These are phyloP conservation scores for Parasteatoda lunata DNA, from an alignment of 2,888 invertebrate genomes.

Conservation along the genomic window DNA sequence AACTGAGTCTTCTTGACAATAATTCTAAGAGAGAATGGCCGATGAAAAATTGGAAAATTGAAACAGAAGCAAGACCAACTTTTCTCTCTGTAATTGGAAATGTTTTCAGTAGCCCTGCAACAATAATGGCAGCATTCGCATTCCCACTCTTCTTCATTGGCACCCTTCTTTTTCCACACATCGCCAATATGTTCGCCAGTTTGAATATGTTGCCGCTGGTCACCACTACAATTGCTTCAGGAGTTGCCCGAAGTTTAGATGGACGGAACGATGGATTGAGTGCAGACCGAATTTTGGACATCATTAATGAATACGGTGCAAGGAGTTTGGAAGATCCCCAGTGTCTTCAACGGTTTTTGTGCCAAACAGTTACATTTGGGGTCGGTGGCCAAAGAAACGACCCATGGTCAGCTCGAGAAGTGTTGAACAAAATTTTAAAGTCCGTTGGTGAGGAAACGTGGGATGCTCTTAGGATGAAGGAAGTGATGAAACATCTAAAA, in stretches of 20 bases:
- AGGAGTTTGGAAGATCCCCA: conserved; percentile 31
- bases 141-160: conserved; percentile 23
- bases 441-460: conserved; percentile 19
- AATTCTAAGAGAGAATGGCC: too few species aligned
- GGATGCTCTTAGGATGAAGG: conserved; percentile 24
- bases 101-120: conserved; percentile 2
- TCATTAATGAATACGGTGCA: conserved; percentile 24
- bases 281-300: conserved; percentile 25
- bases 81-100: neutral
- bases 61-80: neutral
- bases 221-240: conserved; percentile 28
- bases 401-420: neutral
- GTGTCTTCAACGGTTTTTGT: conserved; percentile 41
- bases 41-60: too few species aligned
- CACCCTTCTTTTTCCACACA: neutral
- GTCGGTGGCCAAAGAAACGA: conserved; percentile 20
- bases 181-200: conserved; percentile 6
- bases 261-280: neutral
- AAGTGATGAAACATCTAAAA: conserved; percentile 4
- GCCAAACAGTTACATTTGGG: conserved; percentile 30
- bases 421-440: conserved; percentile 17
- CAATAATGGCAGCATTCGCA: neutral
- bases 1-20: too few species aligned
- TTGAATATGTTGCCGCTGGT: conserved; percentile 21
- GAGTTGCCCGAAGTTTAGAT: conserved; percentile 29